These are phyloP conservation scores for Emmelina monodactyla DNA, from an alignment of 2,888 invertebrate genomes.

Conservation along the genomic window DNA sequence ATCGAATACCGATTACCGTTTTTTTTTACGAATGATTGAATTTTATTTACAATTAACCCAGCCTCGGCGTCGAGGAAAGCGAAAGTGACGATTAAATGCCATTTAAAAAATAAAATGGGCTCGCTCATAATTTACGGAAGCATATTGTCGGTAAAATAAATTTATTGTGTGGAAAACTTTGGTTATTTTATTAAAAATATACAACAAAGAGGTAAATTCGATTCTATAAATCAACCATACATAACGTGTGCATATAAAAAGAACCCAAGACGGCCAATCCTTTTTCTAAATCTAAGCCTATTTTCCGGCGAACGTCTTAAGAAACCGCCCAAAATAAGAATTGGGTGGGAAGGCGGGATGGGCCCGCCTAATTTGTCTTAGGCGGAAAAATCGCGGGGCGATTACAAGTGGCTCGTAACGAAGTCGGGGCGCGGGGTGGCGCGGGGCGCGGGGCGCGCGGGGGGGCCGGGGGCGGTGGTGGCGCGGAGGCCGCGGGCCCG, in stretches of 20 bases:
- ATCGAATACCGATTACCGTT: conserved; percentile 50
- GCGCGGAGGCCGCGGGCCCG: conserved; percentile 31
- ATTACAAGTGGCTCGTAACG: conserved; percentile 67
- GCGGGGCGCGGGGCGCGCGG: conserved; percentile 21
- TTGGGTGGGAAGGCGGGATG: conserved; percentile 28
- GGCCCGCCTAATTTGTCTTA: conserved; percentile 65
- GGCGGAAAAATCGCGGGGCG: conserved; percentile 64
- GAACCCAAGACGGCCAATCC: no score
- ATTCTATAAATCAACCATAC: no score
- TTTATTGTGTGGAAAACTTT: no score
- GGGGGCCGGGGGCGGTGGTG: conserved; percentile 19
- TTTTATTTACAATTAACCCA: conserved; percentile 65
- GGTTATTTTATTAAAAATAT: no score
- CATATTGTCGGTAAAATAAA: no score
- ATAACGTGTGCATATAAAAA: no score
- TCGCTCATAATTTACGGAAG: conserved; percentile 45
- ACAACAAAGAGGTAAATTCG: no score
- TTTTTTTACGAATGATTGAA: conserved; percentile 64
- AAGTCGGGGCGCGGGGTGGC: conserved; percentile 45
- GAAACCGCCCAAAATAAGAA: conserved; percentile 49
- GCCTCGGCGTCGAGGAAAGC: conserved; percentile 46
- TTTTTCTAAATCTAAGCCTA: no score
- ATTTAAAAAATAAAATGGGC: conserved; percentile 63
- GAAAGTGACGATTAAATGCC: conserved; percentile 63
- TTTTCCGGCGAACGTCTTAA: conserved; percentile 26